Percentiles rank a stretch among this genome's conserved stretches.
These are phyloP conservation scores for Nomada fucata DNA, from an alignment of 2,888 invertebrate species.

Conservation along the genomic window DNA sequence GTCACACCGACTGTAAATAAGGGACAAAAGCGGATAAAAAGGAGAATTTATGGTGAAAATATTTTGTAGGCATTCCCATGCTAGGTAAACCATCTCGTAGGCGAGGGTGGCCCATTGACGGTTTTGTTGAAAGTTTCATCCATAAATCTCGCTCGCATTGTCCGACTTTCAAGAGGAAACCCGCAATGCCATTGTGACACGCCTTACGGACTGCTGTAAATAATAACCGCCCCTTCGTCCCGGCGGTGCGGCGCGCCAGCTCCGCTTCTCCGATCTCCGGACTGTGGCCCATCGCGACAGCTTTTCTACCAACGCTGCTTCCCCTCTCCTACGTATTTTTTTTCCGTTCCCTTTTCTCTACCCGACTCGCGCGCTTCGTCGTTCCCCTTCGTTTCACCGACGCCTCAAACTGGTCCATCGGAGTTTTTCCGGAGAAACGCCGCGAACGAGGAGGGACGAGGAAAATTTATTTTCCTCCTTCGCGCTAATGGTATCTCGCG, in stretches of 20 bases:
- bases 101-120: slow-evolving; percentile 80
- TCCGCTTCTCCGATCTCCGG: slow-evolving; percentile 43
- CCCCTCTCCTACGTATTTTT: slow-evolving; percentile 7
- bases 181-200: slow-evolving; percentile 83
- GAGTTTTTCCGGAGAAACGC: background rate
- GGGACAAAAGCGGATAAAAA: slow-evolving; percentile 76
- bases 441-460: too few species aligned
- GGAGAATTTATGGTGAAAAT: slow-evolving; percentile 80
- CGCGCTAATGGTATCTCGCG: too few species aligned
- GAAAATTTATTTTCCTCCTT: too few species aligned
- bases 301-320: slow-evolving; percentile 45
- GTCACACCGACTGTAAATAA: slow-evolving; percentile 77
- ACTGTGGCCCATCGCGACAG: slow-evolving; percentile 22
- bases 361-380: too few species aligned
- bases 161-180: slow-evolving; percentile 83
- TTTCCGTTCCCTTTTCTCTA: background rate
- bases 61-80: slow-evolving; percentile 79
- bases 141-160: slow-evolving; percentile 82
- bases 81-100: slow-evolving; percentile 63
- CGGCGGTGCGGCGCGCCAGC: slow-evolving; percentile 48
- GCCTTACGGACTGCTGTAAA: slow-evolving; percentile 82
- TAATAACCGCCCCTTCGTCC: slow-evolving; percentile 76
- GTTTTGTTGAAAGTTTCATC: slow-evolving; percentile 83
- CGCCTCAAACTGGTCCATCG: too few species aligned
- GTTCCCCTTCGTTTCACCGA: background rate